These are phyloP conservation scores for Macrobrachium nipponense DNA, from an alignment of 1,140 invertebrate species.

Conservation along the genomic window DNA sequence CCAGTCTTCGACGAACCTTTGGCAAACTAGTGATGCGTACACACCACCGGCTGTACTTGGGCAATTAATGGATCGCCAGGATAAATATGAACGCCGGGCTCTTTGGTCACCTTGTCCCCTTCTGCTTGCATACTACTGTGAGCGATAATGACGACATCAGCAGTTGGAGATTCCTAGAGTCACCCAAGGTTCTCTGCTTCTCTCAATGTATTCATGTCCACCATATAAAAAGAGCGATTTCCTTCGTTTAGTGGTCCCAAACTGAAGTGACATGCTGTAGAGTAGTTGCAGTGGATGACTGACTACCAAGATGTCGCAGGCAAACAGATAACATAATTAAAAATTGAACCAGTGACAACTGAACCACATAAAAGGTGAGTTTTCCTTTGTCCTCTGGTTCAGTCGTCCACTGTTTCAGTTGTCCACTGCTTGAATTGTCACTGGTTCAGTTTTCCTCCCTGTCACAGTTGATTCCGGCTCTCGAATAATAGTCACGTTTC, in stretches of 20 bases:
- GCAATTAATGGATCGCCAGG: conserved; percentile 13
- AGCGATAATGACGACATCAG: not conserved
- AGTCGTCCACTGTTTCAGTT: not conserved
- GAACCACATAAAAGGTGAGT: not conserved
- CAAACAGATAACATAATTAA: not conserved
- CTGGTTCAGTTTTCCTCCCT: no score
- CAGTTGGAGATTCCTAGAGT: conserved; percentile 14
- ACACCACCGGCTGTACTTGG: not conserved
- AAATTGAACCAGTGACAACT: no score
- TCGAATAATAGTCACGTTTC: no score
- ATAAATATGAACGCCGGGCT: not conserved
- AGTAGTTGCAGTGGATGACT: not conserved
- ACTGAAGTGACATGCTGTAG: not conserved
- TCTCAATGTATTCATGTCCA: not conserved
- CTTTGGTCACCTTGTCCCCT: conserved; percentile 20
- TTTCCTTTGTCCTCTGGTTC: not conserved
- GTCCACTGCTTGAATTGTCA: not conserved
- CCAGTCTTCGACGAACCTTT: not conserved
- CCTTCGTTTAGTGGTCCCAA: not conserved
- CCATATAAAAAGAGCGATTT: not conserved
- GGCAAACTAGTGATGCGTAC: not conserved
- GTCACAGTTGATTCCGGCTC: no score
- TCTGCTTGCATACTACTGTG: not conserved
- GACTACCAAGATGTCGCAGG: not conserved
- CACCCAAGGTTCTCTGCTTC: conserved; percentile 4